Evolutionary conservation across 2,113 vertebrate species (phyloP).

Genomic region (Nymphicus hollandicus): DNA sequence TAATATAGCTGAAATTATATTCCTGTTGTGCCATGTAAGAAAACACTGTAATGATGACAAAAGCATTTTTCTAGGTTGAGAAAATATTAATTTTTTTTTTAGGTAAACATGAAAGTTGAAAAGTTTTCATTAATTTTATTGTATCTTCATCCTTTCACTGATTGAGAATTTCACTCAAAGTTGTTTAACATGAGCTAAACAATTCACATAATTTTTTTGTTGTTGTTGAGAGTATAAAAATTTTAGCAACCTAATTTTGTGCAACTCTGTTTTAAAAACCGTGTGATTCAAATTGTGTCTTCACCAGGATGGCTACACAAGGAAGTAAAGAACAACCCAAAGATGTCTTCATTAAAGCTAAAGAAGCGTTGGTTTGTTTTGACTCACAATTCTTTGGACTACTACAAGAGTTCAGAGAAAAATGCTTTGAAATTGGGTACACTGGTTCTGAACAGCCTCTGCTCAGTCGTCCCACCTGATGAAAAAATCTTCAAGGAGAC

Average conservation of each 20-base stretch:
- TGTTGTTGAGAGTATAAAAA: background rate
- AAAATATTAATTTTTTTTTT: background rate
- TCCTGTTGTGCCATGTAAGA: background rate
- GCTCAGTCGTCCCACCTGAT: conserved; percentile 89
- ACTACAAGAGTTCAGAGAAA: conserved; percentile 95
- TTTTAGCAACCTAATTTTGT: background rate
- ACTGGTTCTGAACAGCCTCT: conserved; percentile 93
- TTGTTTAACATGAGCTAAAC: background rate
- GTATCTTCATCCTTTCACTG: background rate
- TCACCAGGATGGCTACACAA: conserved; percentile 93
- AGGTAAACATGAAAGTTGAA: background rate
- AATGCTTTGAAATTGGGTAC: conserved; percentile 90
- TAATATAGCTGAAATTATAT: background rate
- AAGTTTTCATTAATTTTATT: background rate
- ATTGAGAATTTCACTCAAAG: background rate
- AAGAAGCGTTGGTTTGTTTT: conserved; percentile 99
- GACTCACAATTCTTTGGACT: conserved; percentile 96
- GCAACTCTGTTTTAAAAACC: background rate
- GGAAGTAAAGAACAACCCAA: conserved; percentile 90
- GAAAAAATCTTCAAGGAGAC: conserved; percentile 95
- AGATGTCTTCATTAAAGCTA: conserved; percentile 82
- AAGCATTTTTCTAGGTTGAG: background rate
- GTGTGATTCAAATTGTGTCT: background rate
- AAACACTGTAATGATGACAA: background rate
- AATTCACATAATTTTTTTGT: background rate